A percentile compares a stretch with the other conserved stretches of the same genome.
These are phyloP conservation scores for Macropus fuliginosus DNA, from an alignment of 2,797 vertebrate species.

Conservation along the genomic window DNA sequence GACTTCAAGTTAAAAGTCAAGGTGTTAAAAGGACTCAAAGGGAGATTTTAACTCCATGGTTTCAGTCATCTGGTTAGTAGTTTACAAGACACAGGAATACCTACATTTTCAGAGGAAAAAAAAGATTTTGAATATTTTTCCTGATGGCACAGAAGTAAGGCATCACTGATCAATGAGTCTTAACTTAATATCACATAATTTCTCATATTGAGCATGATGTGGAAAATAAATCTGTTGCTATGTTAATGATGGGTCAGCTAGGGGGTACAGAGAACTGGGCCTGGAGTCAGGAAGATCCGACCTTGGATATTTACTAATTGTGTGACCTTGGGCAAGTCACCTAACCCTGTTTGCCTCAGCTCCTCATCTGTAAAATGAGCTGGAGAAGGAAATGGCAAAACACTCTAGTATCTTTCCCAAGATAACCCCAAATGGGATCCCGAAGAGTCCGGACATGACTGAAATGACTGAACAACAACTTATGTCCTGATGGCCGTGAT, in stretches of 20 bases:
- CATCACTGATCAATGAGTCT: neutral
- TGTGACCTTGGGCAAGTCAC: neutral
- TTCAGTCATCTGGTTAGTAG: neutral
- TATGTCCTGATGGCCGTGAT: neutral
- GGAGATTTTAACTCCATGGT: conserved; percentile 20
- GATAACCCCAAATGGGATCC: neutral
- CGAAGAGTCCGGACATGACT: neutral
- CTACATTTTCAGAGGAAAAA: conserved; percentile 23
- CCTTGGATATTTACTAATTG: neutral
- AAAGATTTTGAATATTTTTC: neutral
- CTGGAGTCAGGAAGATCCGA: neutral
- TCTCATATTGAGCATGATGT: neutral
- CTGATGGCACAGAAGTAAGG: neutral
- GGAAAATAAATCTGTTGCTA: neutral
- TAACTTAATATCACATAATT: neutral
- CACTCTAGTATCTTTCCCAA: neutral
- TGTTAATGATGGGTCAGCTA: neutral
- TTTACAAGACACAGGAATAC: neutral
- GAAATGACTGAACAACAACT: neutral
- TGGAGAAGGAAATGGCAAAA: neutral
- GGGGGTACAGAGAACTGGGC: neutral
- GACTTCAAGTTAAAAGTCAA: conserved; percentile 63
- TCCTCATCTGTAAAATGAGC: neutral
- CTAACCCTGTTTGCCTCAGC: neutral
- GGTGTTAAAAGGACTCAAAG: conserved; percentile 32